Base-by-base conservation (phyloP, 1,140 invertebrate species). In the Pseudoatta argentina region DNA sequence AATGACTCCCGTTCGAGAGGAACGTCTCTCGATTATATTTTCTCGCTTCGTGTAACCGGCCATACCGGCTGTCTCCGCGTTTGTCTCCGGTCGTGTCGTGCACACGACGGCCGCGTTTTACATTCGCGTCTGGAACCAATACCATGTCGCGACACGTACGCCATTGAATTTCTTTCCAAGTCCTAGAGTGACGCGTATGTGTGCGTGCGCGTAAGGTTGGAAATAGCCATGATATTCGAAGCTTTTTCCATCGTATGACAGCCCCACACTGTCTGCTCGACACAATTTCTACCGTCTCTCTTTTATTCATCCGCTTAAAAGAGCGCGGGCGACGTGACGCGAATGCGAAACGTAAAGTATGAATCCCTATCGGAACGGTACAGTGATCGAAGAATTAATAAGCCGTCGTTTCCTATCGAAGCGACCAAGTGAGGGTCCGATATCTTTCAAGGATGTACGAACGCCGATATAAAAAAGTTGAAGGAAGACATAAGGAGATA, bases 81-180 rank as follows among this genome's bases (percentile, higher is more conserved):
- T 78, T 86, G 53, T 86, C 66, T 88, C 48, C 61, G 53, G 24
- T 75, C 53, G 75, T 53, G 67, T 81, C 75, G 72, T 76, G 75
- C 66, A 27, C 67, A 67, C 73, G 51, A 59, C 79, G 79, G n/a
- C 30, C 83, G 87, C 86, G 87, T 91, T 91, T 91, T 86, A 82
- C 89, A 89, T 91, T 91, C 89, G 88, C 86, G 90, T 91, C 90
- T 91, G 71, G 90, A 91, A 89, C 91, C 88, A 89, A 88, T 92
- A 91, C 91, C 85, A 77, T 87, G 73, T 69, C 73, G 55, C 79
- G 66, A 81, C 78, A 81, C 66, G 78, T 72, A 78, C 59, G 39
- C 85, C 85, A 86, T 86, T 81, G 76, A 76, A 86, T 86, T 86
- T 86, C 77, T 78, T 86, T 53, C 85, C 64, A 55, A 69, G 61